phyloP scores from a whole-genome alignment of 2,888 invertebrate genomes.

The Galerucella calmariensis region DNA sequence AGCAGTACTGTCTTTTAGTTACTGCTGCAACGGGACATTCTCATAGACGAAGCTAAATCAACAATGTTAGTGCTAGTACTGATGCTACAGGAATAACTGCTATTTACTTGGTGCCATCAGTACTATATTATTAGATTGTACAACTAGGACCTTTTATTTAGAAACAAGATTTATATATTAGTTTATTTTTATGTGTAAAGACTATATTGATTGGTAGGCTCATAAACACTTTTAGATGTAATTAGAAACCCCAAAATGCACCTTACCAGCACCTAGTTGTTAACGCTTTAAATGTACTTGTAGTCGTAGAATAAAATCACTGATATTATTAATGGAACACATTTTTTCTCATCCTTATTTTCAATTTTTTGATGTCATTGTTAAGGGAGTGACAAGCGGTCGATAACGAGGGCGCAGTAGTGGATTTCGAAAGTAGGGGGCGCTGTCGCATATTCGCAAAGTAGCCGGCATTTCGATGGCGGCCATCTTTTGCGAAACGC shows the following conservation, averaged over 20 bases:
- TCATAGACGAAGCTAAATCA: slow-evolving; percentile 67
- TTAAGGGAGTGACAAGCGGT: slow-evolving; percentile 46
- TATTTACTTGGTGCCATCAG: slow-evolving; percentile 25
- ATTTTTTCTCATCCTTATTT: slow-evolving; percentile 19
- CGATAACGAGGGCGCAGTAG: slow-evolving; percentile 27
- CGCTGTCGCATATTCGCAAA: slow-evolving; percentile 9
- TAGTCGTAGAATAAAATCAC: slow-evolving; percentile 50
- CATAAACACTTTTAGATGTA: slow-evolving; percentile 24
- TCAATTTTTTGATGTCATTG: slow-evolving; percentile 37
- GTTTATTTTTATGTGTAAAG: slow-evolving; percentile 29
- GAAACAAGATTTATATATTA: slow-evolving; percentile 24
- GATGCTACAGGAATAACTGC: slow-evolving; percentile 19
- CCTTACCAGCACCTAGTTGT: slow-evolving; percentile 31
- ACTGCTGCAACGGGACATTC: slow-evolving; percentile 96
- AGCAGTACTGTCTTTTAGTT: slow-evolving; percentile 86
- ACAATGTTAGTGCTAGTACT: slow-evolving; percentile 22
- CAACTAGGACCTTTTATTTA: slow-evolving; percentile 17
- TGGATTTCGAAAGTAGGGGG: slow-evolving; percentile 5
- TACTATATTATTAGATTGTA: slow-evolving; percentile 13
- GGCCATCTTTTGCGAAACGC: slow-evolving; percentile 40
- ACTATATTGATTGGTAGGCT: slow-evolving; percentile 47
- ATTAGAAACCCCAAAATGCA: slow-evolving; percentile 37
- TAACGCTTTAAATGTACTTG: slow-evolving; percentile 48
- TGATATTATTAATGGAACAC: slow-evolving; percentile 15
- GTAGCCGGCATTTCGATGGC: neutral